phyloP scores from a whole-genome alignment of 2,797 vertebrate species.

The Spinus pinus region DNA sequence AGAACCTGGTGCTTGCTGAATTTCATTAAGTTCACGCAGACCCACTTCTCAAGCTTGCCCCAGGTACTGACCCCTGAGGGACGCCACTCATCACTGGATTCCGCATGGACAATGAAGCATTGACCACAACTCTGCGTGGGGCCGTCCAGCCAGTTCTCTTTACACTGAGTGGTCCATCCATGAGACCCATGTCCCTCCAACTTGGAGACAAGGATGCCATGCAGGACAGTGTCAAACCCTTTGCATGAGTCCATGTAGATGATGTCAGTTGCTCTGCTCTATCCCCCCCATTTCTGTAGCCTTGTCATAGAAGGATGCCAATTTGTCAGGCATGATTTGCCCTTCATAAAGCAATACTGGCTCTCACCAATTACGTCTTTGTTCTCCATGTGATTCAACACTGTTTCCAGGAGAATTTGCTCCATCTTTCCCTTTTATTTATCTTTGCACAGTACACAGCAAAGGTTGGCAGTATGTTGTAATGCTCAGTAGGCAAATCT shows the following conservation, averaged over 20 bases:
- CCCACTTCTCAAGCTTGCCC: neutral
- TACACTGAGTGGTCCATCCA: fast-evolving
- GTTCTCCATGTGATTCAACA: neutral
- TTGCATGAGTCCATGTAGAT: neutral
- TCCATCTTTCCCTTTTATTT: neutral
- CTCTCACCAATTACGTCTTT: neutral
- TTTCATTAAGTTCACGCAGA: fast-evolving
- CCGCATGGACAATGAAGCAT: neutral
- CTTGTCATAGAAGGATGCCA: fast-evolving
- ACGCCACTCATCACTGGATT: neutral
- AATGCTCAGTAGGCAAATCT: neutral
- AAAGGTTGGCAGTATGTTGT: neutral
- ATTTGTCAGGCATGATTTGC: neutral
- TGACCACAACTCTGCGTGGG: fast-evolving
- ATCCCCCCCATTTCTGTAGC: neutral
- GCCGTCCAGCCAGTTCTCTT: neutral
- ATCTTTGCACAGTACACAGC: neutral
- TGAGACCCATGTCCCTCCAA: neutral
- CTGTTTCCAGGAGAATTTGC: neutral
- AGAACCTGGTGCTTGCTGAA: neutral
- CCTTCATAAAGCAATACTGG: neutral
- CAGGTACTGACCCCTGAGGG: neutral
- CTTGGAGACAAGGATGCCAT: neutral
- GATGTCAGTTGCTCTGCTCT: neutral
- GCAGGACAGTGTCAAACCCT: neutral